Evolutionary conservation across 2,113 vertebrate species (phyloP), one percentile per base, ranked within the genome.

Genomic region (Nothoprocta pentlandii): DNA sequence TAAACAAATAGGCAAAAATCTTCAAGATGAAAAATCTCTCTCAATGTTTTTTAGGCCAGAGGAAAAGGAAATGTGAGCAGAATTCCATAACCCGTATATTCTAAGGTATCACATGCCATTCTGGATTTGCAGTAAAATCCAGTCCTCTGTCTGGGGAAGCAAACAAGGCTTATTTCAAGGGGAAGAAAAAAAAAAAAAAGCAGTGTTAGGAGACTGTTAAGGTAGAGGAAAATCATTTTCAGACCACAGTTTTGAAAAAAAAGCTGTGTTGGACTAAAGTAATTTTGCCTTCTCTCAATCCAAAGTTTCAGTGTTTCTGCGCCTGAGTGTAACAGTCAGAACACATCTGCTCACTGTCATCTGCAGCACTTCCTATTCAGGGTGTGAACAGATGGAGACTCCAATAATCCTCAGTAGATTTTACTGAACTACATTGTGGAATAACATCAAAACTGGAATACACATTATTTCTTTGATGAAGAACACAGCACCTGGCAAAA

Each of bases 351-450:
- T 92, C 54, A 54, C 56, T 94, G 46, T 87, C 82, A 90, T 88
- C 83, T 88, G 59, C 21, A 94, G 30, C 36, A 81, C 92, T 94
- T 94, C 53, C 85, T 94, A 66, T 78, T 87, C 77, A 66, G 15
- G 26, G 77, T 2, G 10, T 80, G 76, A 94, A 90, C 94, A 96
- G 96, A 96, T 97, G 96, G 96, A 94, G 64, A 47, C 53, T 90
- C 21, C 87, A 90, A 56, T 92, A 95, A 94, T 95, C 68, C 93
- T 83, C 83, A 91, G 68, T 73, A 94, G 87, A 87, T 90, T 73
- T 85, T 78, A 91, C 20, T 96, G 95, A 94, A 85, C 62, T 75
- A 21, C 90, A 69, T 88, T 94, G 94, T 92, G 62, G 90, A 97
- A 91, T 59, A 93, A 92, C 64, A 91, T 92, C 91, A 95, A 82